Evolutionary conservation across 2,797 vertebrate species (phyloP).

Genomic region (Thamnophis elegans): DNA sequence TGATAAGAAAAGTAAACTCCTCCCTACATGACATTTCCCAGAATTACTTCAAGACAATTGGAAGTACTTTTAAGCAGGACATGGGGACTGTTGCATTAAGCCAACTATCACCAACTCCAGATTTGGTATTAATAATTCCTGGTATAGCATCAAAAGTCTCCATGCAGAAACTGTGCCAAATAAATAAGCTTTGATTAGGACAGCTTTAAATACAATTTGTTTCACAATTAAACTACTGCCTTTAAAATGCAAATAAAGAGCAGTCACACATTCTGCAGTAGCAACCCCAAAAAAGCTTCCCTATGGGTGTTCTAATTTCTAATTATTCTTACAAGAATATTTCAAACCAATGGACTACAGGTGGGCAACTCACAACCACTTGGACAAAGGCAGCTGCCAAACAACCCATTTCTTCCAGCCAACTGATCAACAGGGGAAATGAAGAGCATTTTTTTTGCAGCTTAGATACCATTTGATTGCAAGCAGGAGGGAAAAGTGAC

Average conservation of each 20-base stretch:
- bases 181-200: slow-evolving; percentile 59
- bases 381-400: neutral
- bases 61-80: neutral
- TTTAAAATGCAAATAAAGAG: slow-evolving; percentile 56
- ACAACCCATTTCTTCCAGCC: neutral
- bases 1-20: neutral
- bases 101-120: neutral
- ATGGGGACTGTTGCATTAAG: slow-evolving; percentile 9
- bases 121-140: slow-evolving; percentile 33
- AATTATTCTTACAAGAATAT: neutral
- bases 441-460: neutral
- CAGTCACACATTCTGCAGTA: slow-evolving; percentile 34
- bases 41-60: slow-evolving; percentile 16
- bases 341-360: neutral
- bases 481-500: neutral
- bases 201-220: slow-evolving; percentile 50
- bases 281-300: slow-evolving; percentile 22
- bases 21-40: neutral
- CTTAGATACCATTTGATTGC: neutral
- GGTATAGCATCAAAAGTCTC: slow-evolving; percentile 36
- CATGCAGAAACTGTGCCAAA: slow-evolving; percentile 40
- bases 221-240: slow-evolving; percentile 34
- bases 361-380: neutral
- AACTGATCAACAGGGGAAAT: neutral
- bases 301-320: neutral